Conservation (phyloP, 2,888 invertebrate genomes). For the Syrphus vitripennis region DNA sequence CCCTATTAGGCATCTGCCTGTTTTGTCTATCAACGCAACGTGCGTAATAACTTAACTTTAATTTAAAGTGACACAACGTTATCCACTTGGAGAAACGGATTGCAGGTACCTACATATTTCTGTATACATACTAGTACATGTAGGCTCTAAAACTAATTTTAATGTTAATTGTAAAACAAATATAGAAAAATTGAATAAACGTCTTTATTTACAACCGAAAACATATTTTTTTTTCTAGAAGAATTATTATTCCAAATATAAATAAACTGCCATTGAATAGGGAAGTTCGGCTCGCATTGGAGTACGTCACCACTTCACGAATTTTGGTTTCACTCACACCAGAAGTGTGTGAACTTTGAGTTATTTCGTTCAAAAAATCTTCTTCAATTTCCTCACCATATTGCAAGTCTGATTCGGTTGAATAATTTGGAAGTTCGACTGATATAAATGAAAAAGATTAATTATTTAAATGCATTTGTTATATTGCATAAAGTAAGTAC, state of each 20-base stretch:
- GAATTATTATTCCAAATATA: conserved; percentile 2
- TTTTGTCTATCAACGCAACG: background rate
- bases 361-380: conserved; percentile 75
- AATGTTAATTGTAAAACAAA: background rate
- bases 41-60: conserved; percentile 1
- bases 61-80: no score
- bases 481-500: conserved; percentile 81
- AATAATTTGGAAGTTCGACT: conserved; percentile 80
- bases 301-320: background rate
- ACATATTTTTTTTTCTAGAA: conserved; percentile 1
- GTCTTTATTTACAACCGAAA: conserved; percentile 21
- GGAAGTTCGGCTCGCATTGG: conserved; percentile 14
- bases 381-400: conserved; percentile 75
- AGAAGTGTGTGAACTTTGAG: conserved; percentile 74
- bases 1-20: conserved; percentile 19
- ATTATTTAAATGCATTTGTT: background rate
- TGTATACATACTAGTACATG: no score
- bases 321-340: conserved; percentile 73
- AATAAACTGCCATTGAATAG: background rate
- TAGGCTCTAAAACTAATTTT: background rate
- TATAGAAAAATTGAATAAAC: conserved; percentile 1
- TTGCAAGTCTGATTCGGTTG: conserved; percentile 78
- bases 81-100: no score
- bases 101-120: background rate
- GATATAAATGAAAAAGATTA: background rate